Conservation (phyloP, 2,113 vertebrate genomes). For the Passer domesticus region DNA sequence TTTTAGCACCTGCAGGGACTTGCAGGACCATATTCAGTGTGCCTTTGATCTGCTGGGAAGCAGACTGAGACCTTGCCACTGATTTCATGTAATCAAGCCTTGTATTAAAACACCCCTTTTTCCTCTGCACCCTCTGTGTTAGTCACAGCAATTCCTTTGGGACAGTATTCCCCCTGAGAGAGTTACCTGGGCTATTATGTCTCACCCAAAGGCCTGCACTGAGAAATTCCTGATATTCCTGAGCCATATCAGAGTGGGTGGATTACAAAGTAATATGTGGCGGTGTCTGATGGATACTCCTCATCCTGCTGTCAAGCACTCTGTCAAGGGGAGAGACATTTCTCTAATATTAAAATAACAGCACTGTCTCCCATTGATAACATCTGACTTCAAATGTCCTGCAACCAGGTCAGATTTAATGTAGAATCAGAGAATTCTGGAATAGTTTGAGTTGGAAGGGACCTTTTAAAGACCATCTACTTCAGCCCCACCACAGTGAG, state of each 20-base stretch:
- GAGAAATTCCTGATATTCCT: neutral
- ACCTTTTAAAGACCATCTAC: neutral
- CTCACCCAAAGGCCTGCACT: neutral
- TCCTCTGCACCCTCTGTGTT: neutral
- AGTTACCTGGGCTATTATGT: neutral
- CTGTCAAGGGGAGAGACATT: neutral
- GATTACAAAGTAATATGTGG: neutral
- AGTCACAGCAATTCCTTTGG: neutral
- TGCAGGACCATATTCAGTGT: neutral
- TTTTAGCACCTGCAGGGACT: neutral
- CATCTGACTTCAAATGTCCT: neutral
- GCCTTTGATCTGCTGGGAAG: neutral
- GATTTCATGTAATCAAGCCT: neutral
- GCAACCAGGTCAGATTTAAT: neutral
- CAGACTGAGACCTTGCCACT: neutral
- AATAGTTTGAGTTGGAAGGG: neutral
- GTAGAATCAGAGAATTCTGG: neutral
- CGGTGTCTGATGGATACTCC: neutral
- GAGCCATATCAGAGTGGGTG: neutral
- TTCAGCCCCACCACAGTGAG: neutral
- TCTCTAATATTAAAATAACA: neutral
- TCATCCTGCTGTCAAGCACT: neutral
- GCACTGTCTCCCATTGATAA: neutral
- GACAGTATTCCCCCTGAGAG: neutral
- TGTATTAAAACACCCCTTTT: neutral